Percentiles rank a stretch among this genome's conserved stretches.
phyloP scores from a whole-genome alignment of 2,888 invertebrate genomes.

The Diaprepes abbreviatus region DNA sequence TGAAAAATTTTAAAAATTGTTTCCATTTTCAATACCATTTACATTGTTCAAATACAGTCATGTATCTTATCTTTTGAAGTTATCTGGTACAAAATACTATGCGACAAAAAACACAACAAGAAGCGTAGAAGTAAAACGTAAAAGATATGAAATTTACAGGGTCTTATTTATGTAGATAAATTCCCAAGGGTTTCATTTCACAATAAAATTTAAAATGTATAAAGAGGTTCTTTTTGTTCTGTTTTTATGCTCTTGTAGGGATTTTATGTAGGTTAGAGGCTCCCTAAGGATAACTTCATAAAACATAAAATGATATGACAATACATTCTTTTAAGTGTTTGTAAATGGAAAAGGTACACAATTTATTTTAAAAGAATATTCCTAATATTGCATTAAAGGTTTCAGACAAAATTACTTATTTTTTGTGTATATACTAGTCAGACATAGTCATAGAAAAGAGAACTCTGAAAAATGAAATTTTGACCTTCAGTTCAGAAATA shows the following conservation, averaged over 20 bases:
- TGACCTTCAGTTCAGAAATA: no score
- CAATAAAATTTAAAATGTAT: constrained; percentile 28
- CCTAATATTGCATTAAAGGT: no score
- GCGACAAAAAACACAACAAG: not conserved
- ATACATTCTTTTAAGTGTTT: not conserved
- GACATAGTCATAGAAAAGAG: no score
- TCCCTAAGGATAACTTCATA: not conserved
- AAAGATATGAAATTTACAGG: not conserved
- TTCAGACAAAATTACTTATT: no score
- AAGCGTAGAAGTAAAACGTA: not conserved
- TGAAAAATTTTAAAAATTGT: not conserved
- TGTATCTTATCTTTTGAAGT: not conserved
- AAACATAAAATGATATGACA: not conserved
- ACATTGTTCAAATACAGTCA: not conserved
- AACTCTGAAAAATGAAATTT: no score
- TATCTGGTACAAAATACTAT: not conserved
- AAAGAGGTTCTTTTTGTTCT: constrained; percentile 22
- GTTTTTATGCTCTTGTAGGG: constrained; percentile 11
- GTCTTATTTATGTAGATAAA: constrained; percentile 20
- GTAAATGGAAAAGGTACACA: no score
- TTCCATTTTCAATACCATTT: not conserved
- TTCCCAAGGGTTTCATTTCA: constrained; percentile 9
- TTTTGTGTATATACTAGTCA: no score
- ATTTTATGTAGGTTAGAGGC: constrained; percentile 1
- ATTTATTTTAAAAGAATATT: no score